phyloP scores from a whole-genome alignment of 2,888 invertebrate genomes.

The Amphipyra berbera region DNA sequence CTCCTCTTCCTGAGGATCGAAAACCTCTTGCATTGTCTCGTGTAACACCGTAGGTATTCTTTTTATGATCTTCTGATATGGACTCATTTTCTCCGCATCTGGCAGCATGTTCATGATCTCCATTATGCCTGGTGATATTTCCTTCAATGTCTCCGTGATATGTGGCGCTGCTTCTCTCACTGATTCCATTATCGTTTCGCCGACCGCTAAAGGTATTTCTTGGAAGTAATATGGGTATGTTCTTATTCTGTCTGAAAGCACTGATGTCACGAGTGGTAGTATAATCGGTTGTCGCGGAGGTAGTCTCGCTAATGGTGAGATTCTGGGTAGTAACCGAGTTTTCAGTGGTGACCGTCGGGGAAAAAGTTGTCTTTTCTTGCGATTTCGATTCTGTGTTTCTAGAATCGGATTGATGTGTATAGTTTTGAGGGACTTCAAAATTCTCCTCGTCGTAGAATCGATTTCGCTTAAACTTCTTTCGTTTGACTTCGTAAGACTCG shows the following conservation, averaged over 20 bases:
- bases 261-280: conserved; percentile 82
- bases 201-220: conserved; percentile 85
- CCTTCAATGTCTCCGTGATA: conserved; percentile 82
- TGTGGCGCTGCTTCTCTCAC: conserved; percentile 85
- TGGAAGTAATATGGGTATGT: conserved; percentile 86
- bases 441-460: conserved; percentile 56
- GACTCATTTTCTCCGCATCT: conserved; percentile 70
- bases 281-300: conserved; percentile 80
- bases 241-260: conserved; percentile 84
- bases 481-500: conserved; percentile 67
- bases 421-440: conserved; percentile 66
- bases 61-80: conserved; percentile 80
- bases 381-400: conserved; percentile 54
- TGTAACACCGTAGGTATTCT: conserved; percentile 81
- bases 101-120: conserved; percentile 85
- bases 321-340: conserved; percentile 68
- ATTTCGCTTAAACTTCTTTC: conserved; percentile 65
- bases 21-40: conserved; percentile 82
- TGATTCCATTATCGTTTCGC: conserved; percentile 85
- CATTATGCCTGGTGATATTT: conserved; percentile 85
- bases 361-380: conserved; percentile 80
- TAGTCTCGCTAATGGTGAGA: conserved; percentile 68
- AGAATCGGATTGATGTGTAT: conserved; percentile 55
- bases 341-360: conserved; percentile 75
- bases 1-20: conserved; percentile 71